A percentile compares a stretch with the other conserved stretches of the same genome.
These are phyloP conservation scores for Torymus tubicola DNA, from an alignment of 2,888 invertebrate genomes.

Conservation along the genomic window DNA sequence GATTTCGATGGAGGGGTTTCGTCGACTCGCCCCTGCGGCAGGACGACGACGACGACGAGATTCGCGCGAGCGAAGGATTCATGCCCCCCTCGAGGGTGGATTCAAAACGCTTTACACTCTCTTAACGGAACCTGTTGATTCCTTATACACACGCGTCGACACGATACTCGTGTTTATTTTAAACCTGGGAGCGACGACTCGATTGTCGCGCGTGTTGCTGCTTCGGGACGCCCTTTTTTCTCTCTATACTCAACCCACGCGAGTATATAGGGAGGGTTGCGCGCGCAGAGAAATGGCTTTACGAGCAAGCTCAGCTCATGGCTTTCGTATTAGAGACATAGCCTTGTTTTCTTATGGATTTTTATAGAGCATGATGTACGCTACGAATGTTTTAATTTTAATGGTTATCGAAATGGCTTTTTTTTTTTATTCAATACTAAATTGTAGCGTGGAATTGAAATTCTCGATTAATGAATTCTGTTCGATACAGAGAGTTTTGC, in stretches of 20 bases:
- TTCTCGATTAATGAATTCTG: too few species aligned
- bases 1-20: constrained; percentile 26
- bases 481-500: too few species aligned
- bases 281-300: too few species aligned
- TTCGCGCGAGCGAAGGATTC: constrained; percentile 51
- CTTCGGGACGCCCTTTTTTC: constrained; percentile 1
- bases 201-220: constrained; percentile 4
- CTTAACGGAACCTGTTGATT: constrained; percentile 75
- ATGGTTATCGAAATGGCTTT: too few species aligned
- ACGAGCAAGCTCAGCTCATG: too few species aligned
- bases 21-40: constrained; percentile 21
- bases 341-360: too few species aligned
- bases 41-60: constrained; percentile 28
- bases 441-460: too few species aligned
- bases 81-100: constrained; percentile 68
- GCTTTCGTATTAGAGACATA: too few species aligned
- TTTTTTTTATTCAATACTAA: too few species aligned
- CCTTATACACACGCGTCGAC: constrained; percentile 38
- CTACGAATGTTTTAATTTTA: too few species aligned
- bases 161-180: constrained; percentile 48
- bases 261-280: too few species aligned
- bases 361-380: too few species aligned
- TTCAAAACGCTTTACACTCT: constrained; percentile 76
- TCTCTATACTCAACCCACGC: background rate
- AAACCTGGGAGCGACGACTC: constrained; percentile 29